Evolutionary conservation across 1,140 invertebrate genomes (phyloP).

Genomic region (Paramacrobiotus metropolitanus): DNA sequence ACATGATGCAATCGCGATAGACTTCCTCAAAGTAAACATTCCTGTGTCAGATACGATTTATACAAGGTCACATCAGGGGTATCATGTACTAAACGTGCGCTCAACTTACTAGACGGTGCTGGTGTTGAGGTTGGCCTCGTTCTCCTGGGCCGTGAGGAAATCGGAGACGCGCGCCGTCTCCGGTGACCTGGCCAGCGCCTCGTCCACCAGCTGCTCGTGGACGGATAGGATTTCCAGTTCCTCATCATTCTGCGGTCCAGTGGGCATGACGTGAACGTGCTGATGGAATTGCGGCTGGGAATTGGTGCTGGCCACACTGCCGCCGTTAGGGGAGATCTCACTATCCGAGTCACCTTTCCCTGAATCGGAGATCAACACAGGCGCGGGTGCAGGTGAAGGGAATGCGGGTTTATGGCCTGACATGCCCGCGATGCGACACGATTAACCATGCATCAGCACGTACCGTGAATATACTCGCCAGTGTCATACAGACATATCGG

Average conservation of each 20-base stretch:
- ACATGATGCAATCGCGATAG: neutral
- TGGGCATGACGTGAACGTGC: neutral
- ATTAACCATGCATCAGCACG: too few species aligned
- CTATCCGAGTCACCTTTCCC: neutral
- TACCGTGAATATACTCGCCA: too few species aligned
- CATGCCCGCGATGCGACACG: too few species aligned
- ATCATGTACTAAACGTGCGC: too few species aligned
- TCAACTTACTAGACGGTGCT: neutral
- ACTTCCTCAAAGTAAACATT: neutral
- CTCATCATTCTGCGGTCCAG: neutral
- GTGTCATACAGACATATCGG: too few species aligned
- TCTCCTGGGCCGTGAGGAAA: neutral
- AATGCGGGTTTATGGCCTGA: neutral
- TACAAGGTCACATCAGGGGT: neutral
- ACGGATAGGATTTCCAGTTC: neutral
- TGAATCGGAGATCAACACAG: neutral
- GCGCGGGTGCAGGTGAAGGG: neutral
- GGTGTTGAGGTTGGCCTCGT: neutral
- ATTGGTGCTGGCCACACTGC: neutral
- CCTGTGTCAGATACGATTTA: neutral
- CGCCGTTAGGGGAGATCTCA: neutral
- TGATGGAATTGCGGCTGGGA: neutral
- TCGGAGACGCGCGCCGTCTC: neutral
- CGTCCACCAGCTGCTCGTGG: neutral
- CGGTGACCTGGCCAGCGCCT: neutral